Evolutionary conservation across 1,140 invertebrate species (phyloP).

Genomic region (Aricia agestis): DNA sequence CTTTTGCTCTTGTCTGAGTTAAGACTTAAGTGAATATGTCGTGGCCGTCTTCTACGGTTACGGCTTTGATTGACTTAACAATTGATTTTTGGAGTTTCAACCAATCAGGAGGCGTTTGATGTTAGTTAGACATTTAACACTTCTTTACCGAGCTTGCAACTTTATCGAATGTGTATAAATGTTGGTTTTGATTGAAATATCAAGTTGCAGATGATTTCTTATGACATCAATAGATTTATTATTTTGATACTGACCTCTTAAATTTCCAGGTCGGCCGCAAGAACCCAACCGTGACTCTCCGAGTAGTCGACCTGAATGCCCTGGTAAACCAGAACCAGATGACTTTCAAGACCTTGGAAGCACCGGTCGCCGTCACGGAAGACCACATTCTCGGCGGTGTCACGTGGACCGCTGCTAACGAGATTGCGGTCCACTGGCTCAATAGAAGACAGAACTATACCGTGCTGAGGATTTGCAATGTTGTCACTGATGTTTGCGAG

Average conservation of each 20-base stretch:
- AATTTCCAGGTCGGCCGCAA: slow-evolving; percentile 55
- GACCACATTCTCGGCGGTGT: slow-evolving; percentile 81
- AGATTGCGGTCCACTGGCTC: slow-evolving; percentile 88
- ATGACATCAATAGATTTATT: background rate
- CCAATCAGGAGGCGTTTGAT: no score
- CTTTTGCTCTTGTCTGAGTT: no score
- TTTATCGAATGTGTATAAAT: no score
- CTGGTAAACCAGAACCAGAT: slow-evolving; percentile 32
- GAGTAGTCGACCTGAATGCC: slow-evolving; percentile 51
- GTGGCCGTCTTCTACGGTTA: no score
- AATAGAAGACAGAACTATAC: slow-evolving; percentile 89
- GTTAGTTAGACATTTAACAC: no score
- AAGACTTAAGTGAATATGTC: no score
- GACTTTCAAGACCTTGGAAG: slow-evolving; percentile 45
- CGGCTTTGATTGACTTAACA: no score
- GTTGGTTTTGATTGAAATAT: no score
- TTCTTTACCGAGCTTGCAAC: no score
- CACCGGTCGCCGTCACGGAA: slow-evolving; percentile 65
- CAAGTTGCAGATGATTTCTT: no score
- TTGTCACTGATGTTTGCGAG: slow-evolving; percentile 41
- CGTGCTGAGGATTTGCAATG: slow-evolving; percentile 62
- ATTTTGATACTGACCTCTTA: slow-evolving; percentile 3
- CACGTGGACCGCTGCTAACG: slow-evolving; percentile 83
- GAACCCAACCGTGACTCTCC: slow-evolving; percentile 64
- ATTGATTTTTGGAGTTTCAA: no score